Base-by-base conservation (phyloP, 1,140 invertebrate species). In the Luehdorfia chinensis region DNA sequence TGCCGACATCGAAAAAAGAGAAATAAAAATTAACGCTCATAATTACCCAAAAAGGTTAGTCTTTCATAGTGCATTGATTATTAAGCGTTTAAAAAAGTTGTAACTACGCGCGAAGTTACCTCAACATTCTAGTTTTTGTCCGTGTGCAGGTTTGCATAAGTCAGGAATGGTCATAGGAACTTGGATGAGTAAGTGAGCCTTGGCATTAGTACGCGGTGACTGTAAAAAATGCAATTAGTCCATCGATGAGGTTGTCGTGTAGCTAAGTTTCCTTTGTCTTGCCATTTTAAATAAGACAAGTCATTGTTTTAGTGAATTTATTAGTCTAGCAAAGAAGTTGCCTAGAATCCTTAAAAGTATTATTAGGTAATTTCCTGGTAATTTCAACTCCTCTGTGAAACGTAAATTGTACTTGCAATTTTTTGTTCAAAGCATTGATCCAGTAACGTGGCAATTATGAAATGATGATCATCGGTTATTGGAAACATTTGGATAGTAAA, bases 181-280 rank as follows among this genome's bases (percentile, higher is more conserved):
- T 75, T 53, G 51, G 71, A 79, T 80, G 78, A 79, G 75, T 85
- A 78, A 85, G 76, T 79, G 71, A 66, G 59, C 76, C 77, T 79
- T 75, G 78, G 66, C 68, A 74, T 72, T 75, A 72, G 72, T 75
- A 70, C 67, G 61, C 65, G 71, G 65, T 79, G 75, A 75, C 71
- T 65, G 71, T 59, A 81, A 79, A 84, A 61, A 66, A 69, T 73
- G 68, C 66, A 85, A 83, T 83, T 83, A 83, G 61, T 49, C 63
- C 68, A 71, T 74, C 67, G 69, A 69, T 69, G 73, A 67, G 56
- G 65, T 48, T 75, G 65, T 65, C 69, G 70, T 65, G 60, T 64
- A 66, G 57, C 59, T 70, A 69, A 74, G 78, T 68, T 75, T 73
- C 71, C 71, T 85, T 83, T 83, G 81, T 85, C 75, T 78, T 64